Conservation (phyloP, 2,888 invertebrate species). For the Phortica magna region DNA sequence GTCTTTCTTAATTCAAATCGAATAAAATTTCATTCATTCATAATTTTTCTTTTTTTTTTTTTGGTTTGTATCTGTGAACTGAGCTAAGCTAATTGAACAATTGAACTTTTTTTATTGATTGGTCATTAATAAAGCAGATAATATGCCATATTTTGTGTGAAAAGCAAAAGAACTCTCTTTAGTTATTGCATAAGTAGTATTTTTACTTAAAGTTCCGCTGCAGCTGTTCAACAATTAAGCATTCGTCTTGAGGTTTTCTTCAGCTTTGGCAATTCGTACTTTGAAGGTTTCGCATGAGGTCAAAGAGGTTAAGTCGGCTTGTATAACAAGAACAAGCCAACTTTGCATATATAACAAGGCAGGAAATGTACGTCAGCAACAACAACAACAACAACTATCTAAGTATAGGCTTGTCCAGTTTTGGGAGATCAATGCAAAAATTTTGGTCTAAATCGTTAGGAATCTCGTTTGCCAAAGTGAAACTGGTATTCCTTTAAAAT, state of each 20-base stretch:
- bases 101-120: conserved; percentile 64
- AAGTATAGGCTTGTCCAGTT: background rate
- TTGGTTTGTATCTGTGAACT: background rate
- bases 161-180: background rate
- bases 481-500: conserved; percentile 16
- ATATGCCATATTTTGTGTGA: background rate
- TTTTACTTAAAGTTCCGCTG: background rate
- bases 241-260: background rate
- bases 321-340: conserved; percentile 12
- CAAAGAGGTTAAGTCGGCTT: conserved; percentile 18
- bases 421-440: background rate
- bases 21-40: conserved; percentile 62
- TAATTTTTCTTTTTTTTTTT: too few relatives aligned
- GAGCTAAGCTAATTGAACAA: conserved; percentile 62
- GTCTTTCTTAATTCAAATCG: conserved; percentile 31
- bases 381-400: background rate
- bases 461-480: background rate
- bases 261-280: background rate
- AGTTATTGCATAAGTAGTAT: background rate
- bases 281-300: conserved; percentile 27
- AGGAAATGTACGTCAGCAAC: background rate
- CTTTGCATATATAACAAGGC: background rate
- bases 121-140: conserved; percentile 50
- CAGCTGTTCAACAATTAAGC: background rate
- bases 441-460: background rate